These are phyloP conservation scores for Platorchestia sp. DNA, from an alignment of 1,140 invertebrate genomes.

Conservation along the genomic window DNA sequence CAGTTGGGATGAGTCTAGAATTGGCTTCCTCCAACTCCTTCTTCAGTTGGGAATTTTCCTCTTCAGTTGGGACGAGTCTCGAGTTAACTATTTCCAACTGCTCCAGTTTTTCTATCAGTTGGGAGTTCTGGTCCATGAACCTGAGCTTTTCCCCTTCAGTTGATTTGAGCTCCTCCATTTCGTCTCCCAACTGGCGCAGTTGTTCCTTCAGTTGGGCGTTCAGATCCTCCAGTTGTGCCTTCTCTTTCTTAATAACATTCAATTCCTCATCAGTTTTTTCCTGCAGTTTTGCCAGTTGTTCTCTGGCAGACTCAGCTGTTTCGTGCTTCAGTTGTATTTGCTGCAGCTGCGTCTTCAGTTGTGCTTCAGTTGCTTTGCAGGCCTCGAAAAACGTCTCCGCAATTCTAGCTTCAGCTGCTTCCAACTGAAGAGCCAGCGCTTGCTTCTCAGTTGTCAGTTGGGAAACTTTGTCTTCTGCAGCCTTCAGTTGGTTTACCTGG, in stretches of 20 bases:
- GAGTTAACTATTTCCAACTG: not conserved
- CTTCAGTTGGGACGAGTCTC: not conserved
- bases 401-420: not conserved
- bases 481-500: not conserved
- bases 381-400: not conserved
- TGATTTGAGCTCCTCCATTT: not conserved
- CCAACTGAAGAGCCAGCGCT: not conserved
- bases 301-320: not conserved
- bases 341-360: not conserved
- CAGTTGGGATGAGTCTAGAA: not conserved
- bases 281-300: not conserved
- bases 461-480: not conserved
- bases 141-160: not conserved
- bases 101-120: conserved; percentile 14
- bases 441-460: conserved; percentile 32
- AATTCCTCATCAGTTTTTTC: not conserved
- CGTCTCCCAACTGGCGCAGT: not conserved
- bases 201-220: not conserved
- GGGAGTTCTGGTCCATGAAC: not conserved
- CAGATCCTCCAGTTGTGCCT: not conserved
- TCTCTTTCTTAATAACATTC: not conserved
- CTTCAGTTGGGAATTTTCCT: not conserved
- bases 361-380: not conserved
- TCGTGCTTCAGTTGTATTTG: not conserved
- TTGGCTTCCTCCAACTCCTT: not conserved